Conservation (phyloP, 2,888 invertebrate genomes). For the Lathronympha strigana region DNA sequence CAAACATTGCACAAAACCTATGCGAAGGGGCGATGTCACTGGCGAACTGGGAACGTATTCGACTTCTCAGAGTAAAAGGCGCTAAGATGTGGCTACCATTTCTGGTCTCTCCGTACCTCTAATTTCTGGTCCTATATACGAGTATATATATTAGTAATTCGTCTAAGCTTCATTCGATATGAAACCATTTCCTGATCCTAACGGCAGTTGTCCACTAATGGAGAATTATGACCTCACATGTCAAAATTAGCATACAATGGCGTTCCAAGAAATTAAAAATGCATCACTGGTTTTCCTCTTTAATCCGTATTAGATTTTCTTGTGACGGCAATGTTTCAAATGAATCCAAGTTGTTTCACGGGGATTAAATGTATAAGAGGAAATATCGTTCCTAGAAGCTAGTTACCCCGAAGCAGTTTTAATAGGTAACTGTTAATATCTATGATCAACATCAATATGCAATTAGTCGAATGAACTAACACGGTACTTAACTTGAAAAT, state of each 20-base stretch:
- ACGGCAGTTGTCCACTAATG: background rate
- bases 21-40: too few relatives aligned
- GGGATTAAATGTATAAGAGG: constrained; percentile 17
- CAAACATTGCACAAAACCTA: too few relatives aligned
- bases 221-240: constrained; percentile 19
- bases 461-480: too few relatives aligned
- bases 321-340: constrained; percentile 20
- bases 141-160: too few relatives aligned
- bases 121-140: too few relatives aligned
- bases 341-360: constrained; percentile 14
- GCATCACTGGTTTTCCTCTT: constrained; percentile 27
- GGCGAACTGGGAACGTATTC: too few relatives aligned
- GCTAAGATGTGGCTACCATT: too few relatives aligned
- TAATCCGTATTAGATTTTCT: constrained; percentile 21
- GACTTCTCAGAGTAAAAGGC: too few relatives aligned
- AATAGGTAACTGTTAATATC: background rate
- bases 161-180: too few relatives aligned
- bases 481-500: too few relatives aligned
- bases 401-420: background rate
- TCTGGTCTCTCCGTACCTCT: too few relatives aligned
- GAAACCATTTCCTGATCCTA: constrained; percentile 6
- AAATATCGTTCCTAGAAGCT: constrained; percentile 32
- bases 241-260: constrained; percentile 27
- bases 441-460: too few relatives aligned
- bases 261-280: constrained; percentile 26